Base-by-base conservation (phyloP, 2,797 vertebrate species). In the Microctenopoma stevenorrisi region DNA sequence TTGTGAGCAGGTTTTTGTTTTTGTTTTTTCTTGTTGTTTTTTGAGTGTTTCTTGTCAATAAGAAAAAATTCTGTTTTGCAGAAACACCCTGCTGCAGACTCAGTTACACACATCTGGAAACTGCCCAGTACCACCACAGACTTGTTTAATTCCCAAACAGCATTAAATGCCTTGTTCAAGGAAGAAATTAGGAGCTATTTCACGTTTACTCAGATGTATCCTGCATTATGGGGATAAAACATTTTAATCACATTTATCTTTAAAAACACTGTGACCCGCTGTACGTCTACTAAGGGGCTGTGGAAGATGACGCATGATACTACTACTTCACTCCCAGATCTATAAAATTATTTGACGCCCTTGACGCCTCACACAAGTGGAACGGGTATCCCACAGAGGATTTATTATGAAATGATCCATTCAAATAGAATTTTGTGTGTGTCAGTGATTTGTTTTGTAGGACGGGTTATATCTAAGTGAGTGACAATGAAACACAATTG, bases 41-140 rank as follows among this genome's bases (percentile, higher is more conserved):
- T 15, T 13, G 18, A 59, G 49, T 7, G n/a, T 50, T 30, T 25
- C 30, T 38, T 68, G 22, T 22, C 35, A 65, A 35, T 52, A 69
- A 53, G 50, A 47, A 28, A 43, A 58, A 48, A 30, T 47, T 26
- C 10, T 68, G 18, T 53, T 52, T 47, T 7, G 38, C 40, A 62
- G 38, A 72, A 64, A 57, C 14, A 8, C 58, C 38, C 33, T 53
- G 12, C 25, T 56, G 26, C 35, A 28, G 60, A 22, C 38, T 67
- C 48, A 3, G 22, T 51, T 38, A 30, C 13, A 43, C 53, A 64
- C 72, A 72, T 59, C 64, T 72, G 75, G 64, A 75, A 50, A 35
- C 43, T 35, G 43, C 64, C 48, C 61, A 55, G 59, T 47, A 14
- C 35, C 67, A 43, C 63, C 28, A 25, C 52, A 58, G 51, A 64